Conservation (phyloP, 2,113 vertebrate genomes). For the Prietella phreatophila region DNA sequence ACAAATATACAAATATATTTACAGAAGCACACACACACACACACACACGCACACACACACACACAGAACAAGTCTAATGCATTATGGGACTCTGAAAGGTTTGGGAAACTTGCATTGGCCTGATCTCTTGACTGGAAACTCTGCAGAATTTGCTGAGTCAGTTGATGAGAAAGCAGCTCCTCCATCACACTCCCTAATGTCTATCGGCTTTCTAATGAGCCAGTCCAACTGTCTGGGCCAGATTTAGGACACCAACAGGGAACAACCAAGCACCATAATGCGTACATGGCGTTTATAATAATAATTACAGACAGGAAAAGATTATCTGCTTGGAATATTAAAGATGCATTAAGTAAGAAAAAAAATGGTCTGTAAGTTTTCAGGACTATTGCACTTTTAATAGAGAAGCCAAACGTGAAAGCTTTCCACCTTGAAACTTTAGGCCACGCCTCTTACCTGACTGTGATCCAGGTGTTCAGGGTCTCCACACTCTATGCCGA, state of each 20-base stretch:
- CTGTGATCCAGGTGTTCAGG: not conserved
- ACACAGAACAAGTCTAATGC: not conserved
- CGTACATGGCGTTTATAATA: not conserved
- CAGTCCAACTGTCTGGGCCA: not conserved
- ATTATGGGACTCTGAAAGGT: not conserved
- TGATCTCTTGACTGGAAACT: slow-evolving; percentile 16
- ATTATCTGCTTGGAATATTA: not conserved
- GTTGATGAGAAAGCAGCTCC: not conserved
- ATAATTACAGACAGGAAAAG: not conserved
- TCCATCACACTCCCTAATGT: slow-evolving; percentile 1
- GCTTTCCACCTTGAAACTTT: not conserved
- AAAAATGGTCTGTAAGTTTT: not conserved
- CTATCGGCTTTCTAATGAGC: slow-evolving; percentile 16
- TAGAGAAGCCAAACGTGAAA: not conserved
- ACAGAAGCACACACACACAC: not conserved
- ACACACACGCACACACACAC: not conserved
- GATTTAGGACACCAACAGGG: not conserved
- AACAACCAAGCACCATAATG: not conserved
- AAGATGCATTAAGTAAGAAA: not conserved
- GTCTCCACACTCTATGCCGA: not conserved
- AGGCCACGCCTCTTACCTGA: not conserved
- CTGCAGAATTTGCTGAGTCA: slow-evolving; percentile 15
- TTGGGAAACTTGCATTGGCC: slow-evolving; percentile 16
- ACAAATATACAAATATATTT: not conserved
- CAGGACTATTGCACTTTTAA: not conserved